These are phyloP conservation scores for Malthinus seriepunctatus DNA, from an alignment of 2,888 invertebrate genomes.

Conservation along the genomic window DNA sequence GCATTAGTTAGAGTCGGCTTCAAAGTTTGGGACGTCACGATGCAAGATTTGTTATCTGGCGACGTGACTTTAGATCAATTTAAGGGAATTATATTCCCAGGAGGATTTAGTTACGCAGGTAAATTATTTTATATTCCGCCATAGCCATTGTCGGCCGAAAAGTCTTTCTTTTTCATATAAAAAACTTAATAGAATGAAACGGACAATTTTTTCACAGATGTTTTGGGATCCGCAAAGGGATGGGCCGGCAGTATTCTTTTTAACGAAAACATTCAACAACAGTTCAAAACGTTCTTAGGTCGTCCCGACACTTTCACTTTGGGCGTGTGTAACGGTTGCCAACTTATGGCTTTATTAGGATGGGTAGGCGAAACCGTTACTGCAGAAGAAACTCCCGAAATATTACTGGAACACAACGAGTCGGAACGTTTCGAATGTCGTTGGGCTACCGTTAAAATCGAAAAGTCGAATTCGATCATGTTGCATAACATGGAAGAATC, in stretches of 20 bases:
- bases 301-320: conserved; percentile 88
- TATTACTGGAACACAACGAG: conserved; percentile 80
- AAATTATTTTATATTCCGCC: conserved; percentile 32
- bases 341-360: conserved; percentile 90
- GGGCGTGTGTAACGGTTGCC: conserved; percentile 99
- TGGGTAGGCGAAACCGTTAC: conserved; percentile 72
- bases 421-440: conserved; percentile 88
- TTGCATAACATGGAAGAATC: conserved; percentile 84
- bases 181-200: too few relatives aligned
- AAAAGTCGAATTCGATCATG: conserved; percentile 79
- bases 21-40: conserved; percentile 91
- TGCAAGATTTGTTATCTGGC: conserved; percentile 82
- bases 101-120: conserved; percentile 99
- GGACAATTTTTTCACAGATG: conserved; percentile 62
- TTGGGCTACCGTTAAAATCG: conserved; percentile 60
- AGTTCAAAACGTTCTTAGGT: conserved; percentile 74
- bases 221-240: conserved; percentile 95
- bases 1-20: conserved; percentile 84
- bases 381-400: conserved; percentile 55
- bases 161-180: too few relatives aligned
- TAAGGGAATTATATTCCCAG: conserved; percentile 91
- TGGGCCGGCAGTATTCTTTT: conserved; percentile 94
- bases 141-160: conserved; percentile 13
- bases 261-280: conserved; percentile 71
- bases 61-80: conserved; percentile 77